Evolutionary conservation across 2,888 invertebrate genomes (phyloP).

Genomic region (Dusona sp.): DNA sequence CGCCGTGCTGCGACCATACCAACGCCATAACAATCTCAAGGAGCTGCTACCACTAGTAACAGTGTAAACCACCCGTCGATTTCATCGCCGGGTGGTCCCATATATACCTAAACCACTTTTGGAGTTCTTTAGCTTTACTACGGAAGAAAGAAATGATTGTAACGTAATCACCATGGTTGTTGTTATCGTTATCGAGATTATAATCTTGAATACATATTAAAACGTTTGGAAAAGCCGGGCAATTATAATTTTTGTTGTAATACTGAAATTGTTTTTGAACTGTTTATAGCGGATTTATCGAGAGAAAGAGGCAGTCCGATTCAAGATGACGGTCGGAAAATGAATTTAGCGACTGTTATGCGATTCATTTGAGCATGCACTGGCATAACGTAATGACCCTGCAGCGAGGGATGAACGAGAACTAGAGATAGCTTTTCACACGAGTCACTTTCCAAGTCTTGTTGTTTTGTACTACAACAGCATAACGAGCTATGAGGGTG

Average conservation of each 20-base stretch:
- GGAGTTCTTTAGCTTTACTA: conserved; percentile 6
- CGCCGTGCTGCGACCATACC: conserved; percentile 49
- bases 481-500: conserved; percentile 53
- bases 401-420: conserved; percentile 11
- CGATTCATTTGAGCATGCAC: conserved; percentile 40
- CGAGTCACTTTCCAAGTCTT: conserved; percentile 36
- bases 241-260: background rate
- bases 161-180: background rate
- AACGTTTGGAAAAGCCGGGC: conserved; percentile 5
- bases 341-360: background rate
- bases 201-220: conserved; percentile 13
- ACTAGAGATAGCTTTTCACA: conserved; percentile 24
- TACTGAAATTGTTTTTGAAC: background rate
- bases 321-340: background rate
- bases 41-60: conserved; percentile 39
- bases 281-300: no score
- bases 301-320: no score
- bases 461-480: conserved; percentile 46
- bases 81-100: conserved; percentile 3
- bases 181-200: conserved; percentile 20
- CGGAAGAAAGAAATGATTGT: background rate
- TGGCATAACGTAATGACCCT: conserved; percentile 40
- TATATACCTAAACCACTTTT: background rate
- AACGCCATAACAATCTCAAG: conserved; percentile 47
- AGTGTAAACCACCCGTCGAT: conserved; percentile 42